Conservation (phyloP, 2,797 vertebrate genomes). For the Diceros bicornis region DNA sequence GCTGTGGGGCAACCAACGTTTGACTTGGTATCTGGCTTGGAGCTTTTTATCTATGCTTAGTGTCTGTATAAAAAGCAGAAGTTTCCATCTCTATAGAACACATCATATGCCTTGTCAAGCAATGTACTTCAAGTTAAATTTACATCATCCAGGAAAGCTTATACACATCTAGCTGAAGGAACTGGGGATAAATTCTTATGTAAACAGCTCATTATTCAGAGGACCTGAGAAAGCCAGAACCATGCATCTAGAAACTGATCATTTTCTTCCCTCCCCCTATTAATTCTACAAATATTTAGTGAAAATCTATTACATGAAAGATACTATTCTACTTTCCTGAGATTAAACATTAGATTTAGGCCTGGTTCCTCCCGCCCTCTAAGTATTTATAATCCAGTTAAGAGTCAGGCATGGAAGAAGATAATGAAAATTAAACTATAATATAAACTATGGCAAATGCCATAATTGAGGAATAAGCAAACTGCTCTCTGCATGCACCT, state of each 20-base stretch:
- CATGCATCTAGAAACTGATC: neutral
- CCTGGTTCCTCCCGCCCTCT: neutral
- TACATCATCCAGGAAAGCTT: neutral
- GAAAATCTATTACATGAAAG: neutral
- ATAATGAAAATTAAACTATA: neutral
- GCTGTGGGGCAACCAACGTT: neutral
- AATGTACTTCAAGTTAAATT: neutral
- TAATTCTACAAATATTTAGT: slow-evolving; percentile 39
- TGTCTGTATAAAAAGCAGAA: slow-evolving; percentile 16
- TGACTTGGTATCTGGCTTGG: neutral
- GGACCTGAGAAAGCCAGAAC: neutral
- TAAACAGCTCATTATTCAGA: slow-evolving; percentile 52
- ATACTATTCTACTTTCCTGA: neutral
- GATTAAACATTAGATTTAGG: slow-evolving; percentile 6
- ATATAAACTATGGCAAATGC: neutral
- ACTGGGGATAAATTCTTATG: neutral
- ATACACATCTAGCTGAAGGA: neutral
- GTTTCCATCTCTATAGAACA: neutral
- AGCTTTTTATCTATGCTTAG: slow-evolving; percentile 1
- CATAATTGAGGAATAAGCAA: slow-evolving; percentile 10
- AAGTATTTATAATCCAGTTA: slow-evolving; percentile 33
- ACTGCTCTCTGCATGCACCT: neutral
- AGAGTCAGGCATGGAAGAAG: neutral
- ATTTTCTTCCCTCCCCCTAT: neutral
- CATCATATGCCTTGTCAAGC: slow-evolving; percentile 9